Evolutionary conservation across 2,888 invertebrate genomes (phyloP).

Genomic region (Malthinus seriepunctatus): DNA sequence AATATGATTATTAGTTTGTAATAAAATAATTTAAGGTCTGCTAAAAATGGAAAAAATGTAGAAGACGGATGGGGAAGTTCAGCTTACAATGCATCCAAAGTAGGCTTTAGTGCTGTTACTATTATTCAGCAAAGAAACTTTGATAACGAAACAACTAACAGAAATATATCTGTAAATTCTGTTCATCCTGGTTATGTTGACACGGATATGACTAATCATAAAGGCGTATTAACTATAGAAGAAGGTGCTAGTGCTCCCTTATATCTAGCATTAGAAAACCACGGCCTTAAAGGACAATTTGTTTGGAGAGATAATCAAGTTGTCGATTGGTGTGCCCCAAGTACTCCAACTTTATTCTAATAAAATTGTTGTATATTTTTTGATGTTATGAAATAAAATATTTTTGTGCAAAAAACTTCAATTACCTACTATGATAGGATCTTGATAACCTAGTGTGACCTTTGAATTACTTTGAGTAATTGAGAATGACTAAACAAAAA

Average conservation of each 20-base stretch:
- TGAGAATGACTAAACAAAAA: no score
- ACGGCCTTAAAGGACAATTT: constrained; percentile 63
- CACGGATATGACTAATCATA: constrained; percentile 72
- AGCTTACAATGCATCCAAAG: constrained; percentile 74
- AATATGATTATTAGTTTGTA: not conserved
- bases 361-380: not conserved
- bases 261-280: constrained; percentile 65
- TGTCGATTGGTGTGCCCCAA: constrained; percentile 57
- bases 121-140: constrained; percentile 68
- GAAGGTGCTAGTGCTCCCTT: constrained; percentile 63
- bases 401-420: no score
- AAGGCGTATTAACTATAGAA: constrained; percentile 66
- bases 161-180: constrained; percentile 70
- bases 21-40: constrained; percentile 36
- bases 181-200: constrained; percentile 78
- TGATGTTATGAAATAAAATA: no score
- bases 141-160: constrained; percentile 52
- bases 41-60: constrained; percentile 37
- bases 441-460: no score
- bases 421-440: no score
- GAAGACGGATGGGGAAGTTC: constrained; percentile 52
- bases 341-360: not conserved
- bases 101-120: constrained; percentile 70
- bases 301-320: constrained; percentile 65
- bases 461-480: no score